Evolutionary conservation across 2,888 invertebrate genomes (phyloP).

Genomic region (Oscheius sp.): DNA sequence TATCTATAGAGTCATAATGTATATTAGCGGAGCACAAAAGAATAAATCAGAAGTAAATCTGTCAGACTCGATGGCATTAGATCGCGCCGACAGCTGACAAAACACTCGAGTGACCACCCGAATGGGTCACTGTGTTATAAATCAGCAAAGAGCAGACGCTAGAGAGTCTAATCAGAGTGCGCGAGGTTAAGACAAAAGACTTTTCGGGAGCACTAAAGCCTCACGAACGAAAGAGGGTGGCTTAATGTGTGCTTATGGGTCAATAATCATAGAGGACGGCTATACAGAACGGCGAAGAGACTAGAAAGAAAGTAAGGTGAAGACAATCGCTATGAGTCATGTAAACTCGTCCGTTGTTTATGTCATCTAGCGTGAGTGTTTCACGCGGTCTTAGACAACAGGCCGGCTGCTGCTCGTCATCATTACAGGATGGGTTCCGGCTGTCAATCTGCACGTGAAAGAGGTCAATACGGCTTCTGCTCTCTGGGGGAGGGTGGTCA

Average conservation of each 20-base stretch:
- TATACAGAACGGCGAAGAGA: no score
- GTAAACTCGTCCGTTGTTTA: neutral
- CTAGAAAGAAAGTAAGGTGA: no score
- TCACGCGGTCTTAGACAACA: no score
- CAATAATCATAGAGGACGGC: slow-evolving; percentile 27
- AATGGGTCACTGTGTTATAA: slow-evolving; percentile 14
- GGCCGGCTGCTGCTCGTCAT: no score
- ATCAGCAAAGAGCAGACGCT: neutral
- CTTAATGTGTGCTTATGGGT: slow-evolving; percentile 32
- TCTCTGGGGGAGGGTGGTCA: slow-evolving; percentile 13
- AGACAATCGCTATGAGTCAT: neutral
- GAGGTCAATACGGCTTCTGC: no score
- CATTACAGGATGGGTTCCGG: no score
- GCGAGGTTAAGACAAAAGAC: neutral
- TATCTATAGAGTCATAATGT: no score
- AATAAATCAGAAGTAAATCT: no score
- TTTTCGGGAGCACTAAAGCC: neutral
- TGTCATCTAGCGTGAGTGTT: neutral
- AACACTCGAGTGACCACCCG: slow-evolving; percentile 19
- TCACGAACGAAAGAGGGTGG: slow-evolving; percentile 2
- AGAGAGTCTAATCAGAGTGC: neutral
- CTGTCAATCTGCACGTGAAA: no score
- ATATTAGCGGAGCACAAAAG: no score
- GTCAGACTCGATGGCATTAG: no score
- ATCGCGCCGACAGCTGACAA: slow-evolving; percentile 29